Base-by-base conservation (phyloP, 92 coral and sea anemone species). In the Heliopora coerulea region DNA sequence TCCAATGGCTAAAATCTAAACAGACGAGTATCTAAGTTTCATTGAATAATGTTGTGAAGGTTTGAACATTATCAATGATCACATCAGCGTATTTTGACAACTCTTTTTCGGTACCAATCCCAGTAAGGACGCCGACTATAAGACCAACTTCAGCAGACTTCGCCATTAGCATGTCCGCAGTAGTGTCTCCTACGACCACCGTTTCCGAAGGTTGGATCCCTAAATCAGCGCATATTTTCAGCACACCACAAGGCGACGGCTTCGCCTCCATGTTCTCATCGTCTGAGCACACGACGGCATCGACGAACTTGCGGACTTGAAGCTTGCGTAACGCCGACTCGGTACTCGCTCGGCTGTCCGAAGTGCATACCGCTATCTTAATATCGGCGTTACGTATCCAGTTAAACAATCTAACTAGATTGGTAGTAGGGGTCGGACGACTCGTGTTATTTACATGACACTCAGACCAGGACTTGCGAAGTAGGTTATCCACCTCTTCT, bases 101-200 rank as follows among this genome's bases (percentile, higher is more conserved):
- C n/a, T 87, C 88, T 19, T 50, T 59, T 57, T 69, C 62, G 21
- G 91, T 87, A 1, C 97, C 97, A 23, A 89, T 91, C 2, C 97
- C 97, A 58, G 90, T 87, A 23, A 87, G 90, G 9, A 92, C 97
- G 17, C 97, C 97, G 0, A 92, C 80, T 0, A 89, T 87, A n/a
- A 90, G 60, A 41, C 97, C 97, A 54, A 92, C 66, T 30, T 93
- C 89, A 34, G 97, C 97, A 13, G 92, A 89, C 18, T 83, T 84
- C 31, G 96, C 97, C 96, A 92, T 89, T 9, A 86, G 79, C 58
- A 96, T 92, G 72, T 92, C 97, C 10, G 96, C 91, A 0, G 88
- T 83, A 11, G 97, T 92, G 84, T 92, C 97, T 1, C 97, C 97
- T 28, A 92, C 83, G 18, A 92, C 83, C 27, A 84, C 91, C 14